Conservation (phyloP, 2,113 vertebrate species). For the Barbus barbus region DNA sequence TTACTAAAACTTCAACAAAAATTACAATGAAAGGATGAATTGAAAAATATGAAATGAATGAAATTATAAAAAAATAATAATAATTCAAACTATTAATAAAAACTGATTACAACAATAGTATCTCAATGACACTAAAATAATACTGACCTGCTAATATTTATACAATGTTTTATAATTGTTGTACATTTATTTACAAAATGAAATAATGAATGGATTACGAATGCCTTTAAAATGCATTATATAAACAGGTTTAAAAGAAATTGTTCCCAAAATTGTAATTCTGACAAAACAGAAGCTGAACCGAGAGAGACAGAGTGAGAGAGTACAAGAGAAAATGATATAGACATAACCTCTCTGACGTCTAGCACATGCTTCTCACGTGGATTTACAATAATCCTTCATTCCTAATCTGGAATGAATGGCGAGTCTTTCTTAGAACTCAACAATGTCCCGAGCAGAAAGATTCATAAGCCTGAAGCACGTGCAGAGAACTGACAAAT, state of each 20-base stretch:
- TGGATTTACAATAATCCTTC: constrained; percentile 29
- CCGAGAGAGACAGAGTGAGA: background rate
- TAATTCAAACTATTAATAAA: background rate
- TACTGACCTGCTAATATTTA: background rate
- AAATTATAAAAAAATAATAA: background rate
- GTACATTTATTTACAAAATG: background rate
- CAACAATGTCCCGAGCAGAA: background rate
- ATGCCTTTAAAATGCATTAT: background rate
- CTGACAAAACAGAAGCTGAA: too few relatives aligned
- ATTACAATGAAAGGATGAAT: too few relatives aligned
- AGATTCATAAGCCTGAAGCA: background rate
- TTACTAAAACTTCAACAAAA: too few relatives aligned
- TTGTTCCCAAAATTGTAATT: too few relatives aligned
- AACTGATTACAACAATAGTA: background rate
- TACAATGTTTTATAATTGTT: background rate
- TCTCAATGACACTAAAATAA: background rate
- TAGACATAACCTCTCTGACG: background rate
- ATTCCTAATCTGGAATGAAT: constrained; percentile 32
- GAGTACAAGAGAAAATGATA: background rate
- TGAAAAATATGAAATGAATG: too few relatives aligned
- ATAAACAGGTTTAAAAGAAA: too few relatives aligned
- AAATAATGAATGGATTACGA: too few relatives aligned
- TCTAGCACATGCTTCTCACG: constrained; percentile 25
- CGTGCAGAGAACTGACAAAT: background rate
- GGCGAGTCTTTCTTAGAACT: constrained; percentile 5